Percentiles rank a stretch among this genome's conserved stretches.
Conservation (phyloP, 2,797 vertebrate genomes). For the Botia kubotai region DNA sequence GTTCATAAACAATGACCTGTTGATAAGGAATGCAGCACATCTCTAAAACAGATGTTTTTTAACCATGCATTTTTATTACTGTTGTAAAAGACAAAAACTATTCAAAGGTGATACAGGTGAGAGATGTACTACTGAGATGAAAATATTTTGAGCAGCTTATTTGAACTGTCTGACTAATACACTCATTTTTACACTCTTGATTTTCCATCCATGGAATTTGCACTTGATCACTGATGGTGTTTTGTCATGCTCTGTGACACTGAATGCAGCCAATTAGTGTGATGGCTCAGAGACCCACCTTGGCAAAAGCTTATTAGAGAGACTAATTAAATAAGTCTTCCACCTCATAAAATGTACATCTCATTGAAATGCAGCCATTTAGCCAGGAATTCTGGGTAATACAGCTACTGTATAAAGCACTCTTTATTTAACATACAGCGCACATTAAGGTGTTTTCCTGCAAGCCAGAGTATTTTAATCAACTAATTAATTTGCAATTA, state of each 20-base stretch:
- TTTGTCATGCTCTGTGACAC: conserved; percentile 85
- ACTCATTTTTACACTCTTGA: conserved; percentile 40
- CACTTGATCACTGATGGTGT: conserved; percentile 87
- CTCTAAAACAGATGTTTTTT: background rate
- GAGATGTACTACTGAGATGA: conserved; percentile 4
- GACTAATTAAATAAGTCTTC: conserved; percentile 84
- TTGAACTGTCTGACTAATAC: conserved; percentile 40
- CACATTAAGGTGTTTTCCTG: conserved; percentile 40
- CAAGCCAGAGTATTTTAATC: conserved; percentile 35
- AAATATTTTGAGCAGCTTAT: conserved; percentile 12
- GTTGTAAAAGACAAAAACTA: background rate
- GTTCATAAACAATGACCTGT: conserved; percentile 27
- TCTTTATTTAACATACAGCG: conserved; percentile 38
- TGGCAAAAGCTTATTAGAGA: conserved; percentile 85
- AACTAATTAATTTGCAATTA: background rate
- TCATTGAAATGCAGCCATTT: conserved; percentile 52
- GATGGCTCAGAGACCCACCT: conserved; percentile 85
- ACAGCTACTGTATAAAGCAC: conserved; percentile 29
- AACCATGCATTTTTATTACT: background rate
- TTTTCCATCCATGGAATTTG: conserved; percentile 77
- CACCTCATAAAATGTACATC: conserved; percentile 63
- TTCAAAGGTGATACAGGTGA: background rate
- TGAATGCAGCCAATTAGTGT: conserved; percentile 88
- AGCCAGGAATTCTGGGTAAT: conserved; percentile 49
- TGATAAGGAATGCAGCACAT: conserved; percentile 29